Base-by-base conservation (phyloP, 2,888 invertebrate genomes). In the Meiosimyza platycephala region DNA sequence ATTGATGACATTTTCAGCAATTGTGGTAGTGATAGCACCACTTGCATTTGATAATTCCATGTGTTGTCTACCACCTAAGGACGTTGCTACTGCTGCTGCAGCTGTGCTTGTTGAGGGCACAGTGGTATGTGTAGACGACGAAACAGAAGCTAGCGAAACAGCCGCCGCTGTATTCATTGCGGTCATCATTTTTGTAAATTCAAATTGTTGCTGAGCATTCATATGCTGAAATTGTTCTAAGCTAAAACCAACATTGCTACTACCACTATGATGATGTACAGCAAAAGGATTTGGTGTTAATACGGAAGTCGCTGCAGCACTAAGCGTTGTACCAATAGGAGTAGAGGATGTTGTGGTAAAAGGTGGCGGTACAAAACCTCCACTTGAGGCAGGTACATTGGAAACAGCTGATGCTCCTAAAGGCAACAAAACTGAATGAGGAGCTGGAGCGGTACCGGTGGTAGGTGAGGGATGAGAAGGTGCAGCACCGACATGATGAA, bases 1-100 rank as follows among this genome's bases (percentile, higher is more conserved):
- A 74, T 78, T 82, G 72, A 85, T 79, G 4, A 85, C 85, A 76
- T 85, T 86, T 66, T 85, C 86, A 0, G 82, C 82, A 69, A 85
- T 84, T 48, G 82, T 82, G 50, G 81, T 81, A 50, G 82, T 84
- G 5, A 85, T 85, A 1, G 80, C 78, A 15, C 85, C 85, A 72
- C 78, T 79, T 47, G 78, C 68, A 57, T 74, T 48, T 18, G 48
- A 15, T 55, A 28, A 59, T 4, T 64, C 59, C 65, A 52, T 40
- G 33, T 50, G 57, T 11, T 52, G 63, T 47, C 70, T 62, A 16
- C 51, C 47, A n/a, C 52, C 47, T 15, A 54, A 13, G 1, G 50
- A n/a, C 54, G 72, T 18, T 40, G 59, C 55, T 60, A 68, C 12
- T 71, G 62, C 75, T 68, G 72, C 48, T 62, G 75, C 48, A 40